Evolutionary conservation across 2,797 vertebrate species (phyloP).

Genomic region (Numenius phaeopus): DNA sequence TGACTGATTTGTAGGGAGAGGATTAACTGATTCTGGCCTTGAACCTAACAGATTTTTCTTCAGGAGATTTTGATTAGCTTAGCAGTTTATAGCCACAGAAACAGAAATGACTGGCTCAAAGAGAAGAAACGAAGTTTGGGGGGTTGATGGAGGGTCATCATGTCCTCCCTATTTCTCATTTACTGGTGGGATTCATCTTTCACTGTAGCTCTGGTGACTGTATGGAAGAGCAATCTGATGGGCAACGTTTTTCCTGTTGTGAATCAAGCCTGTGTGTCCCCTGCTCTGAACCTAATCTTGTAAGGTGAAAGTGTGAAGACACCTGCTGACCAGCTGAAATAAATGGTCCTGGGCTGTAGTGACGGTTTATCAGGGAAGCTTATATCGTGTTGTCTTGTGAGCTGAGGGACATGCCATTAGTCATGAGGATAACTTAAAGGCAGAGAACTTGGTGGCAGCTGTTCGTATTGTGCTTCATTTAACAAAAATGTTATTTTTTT

Average conservation of each 20-base stretch:
- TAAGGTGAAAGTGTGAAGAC: background rate
- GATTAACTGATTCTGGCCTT: background rate
- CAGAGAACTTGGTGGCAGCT: background rate
- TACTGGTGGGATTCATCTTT: background rate
- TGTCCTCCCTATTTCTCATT: background rate
- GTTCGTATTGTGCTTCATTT: background rate
- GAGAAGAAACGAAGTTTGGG: background rate
- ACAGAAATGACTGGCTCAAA: background rate
- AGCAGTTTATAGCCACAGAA: background rate
- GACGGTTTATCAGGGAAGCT: background rate
- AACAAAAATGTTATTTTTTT: background rate
- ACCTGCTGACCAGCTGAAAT: background rate
- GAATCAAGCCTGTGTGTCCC: background rate
- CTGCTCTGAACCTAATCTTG: background rate
- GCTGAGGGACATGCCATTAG: background rate
- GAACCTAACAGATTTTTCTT: background rate
- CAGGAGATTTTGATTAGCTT: background rate
- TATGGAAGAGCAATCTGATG: background rate
- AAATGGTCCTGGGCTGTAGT: background rate
- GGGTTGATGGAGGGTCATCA: background rate
- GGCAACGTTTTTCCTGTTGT: background rate
- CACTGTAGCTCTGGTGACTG: background rate
- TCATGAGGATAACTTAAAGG: background rate
- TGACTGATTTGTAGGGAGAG: background rate
- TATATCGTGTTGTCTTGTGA: background rate